Percentiles rank a stretch among this genome's conserved stretches.
phyloP scores from a whole-genome alignment of 2,888 invertebrate genomes.

The Kuschelorhynchus macadamiae region DNA sequence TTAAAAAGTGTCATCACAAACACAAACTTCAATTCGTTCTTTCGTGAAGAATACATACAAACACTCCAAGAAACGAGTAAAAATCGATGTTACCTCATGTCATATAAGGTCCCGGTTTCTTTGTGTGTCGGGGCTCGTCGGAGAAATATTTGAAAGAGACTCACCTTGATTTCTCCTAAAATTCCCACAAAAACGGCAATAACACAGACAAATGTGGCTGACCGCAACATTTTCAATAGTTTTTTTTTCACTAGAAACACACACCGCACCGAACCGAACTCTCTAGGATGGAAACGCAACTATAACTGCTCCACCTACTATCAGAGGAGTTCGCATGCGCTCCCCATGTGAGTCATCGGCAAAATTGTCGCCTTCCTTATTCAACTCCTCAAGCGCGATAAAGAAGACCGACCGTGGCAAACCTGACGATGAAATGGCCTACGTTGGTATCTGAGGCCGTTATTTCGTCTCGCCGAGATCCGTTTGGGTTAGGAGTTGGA shows the following conservation, averaged over 20 bases:
- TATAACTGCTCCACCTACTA: slow-evolving; percentile 66
- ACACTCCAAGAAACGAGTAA: slow-evolving; percentile 56
- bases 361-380: slow-evolving; percentile 42
- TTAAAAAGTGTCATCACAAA: too few species aligned
- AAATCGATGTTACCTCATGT: slow-evolving; percentile 60
- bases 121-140: slow-evolving; percentile 31
- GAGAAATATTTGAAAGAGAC: slow-evolving; percentile 58
- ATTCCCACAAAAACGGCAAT: slow-evolving; percentile 74
- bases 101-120: slow-evolving; percentile 44
- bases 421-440: slow-evolving; percentile 21
- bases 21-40: too few species aligned
- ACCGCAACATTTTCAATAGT: slow-evolving; percentile 72
- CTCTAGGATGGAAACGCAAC: slow-evolving; percentile 65
- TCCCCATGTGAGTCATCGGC: slow-evolving; percentile 53
- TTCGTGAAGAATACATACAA: slow-evolving; percentile 54
- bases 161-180: slow-evolving; percentile 74
- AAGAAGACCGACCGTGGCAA: slow-evolving; percentile 16
- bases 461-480: background rate
- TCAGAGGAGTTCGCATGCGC: slow-evolving; percentile 59
- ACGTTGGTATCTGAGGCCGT: slow-evolving; percentile 24
- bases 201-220: slow-evolving; percentile 75
- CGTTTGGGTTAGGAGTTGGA: slow-evolving; percentile 6
- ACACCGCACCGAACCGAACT: slow-evolving; percentile 61
- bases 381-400: slow-evolving; percentile 2
- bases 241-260: slow-evolving; percentile 61